A percentile compares a stretch with the other conserved stretches of the same genome.
These are phyloP conservation scores for Drosophila persimilis DNA, from an alignment of 1,140 invertebrate genomes.

Conservation along the genomic window DNA sequence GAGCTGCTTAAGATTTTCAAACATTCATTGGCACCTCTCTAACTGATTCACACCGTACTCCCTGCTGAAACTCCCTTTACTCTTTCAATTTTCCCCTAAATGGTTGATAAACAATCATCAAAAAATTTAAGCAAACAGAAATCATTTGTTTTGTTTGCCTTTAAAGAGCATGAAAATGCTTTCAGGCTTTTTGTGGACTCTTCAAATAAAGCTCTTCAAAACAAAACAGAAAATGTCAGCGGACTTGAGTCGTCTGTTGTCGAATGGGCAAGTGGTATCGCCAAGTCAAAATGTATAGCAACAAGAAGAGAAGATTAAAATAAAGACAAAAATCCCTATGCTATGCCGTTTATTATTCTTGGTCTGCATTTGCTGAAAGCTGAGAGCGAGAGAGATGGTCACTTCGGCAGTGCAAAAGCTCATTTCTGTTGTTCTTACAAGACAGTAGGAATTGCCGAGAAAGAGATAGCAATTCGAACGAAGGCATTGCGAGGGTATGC, in stretches of 20 bases:
- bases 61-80: neutral
- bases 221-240: constrained; percentile 4
- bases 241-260: constrained; percentile 19
- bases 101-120: constrained; percentile 39
- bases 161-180: constrained; percentile 48
- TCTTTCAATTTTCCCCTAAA: constrained; percentile 26
- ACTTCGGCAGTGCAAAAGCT: no score
- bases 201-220: constrained; percentile 13
- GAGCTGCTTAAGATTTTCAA: constrained; percentile 5
- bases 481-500: no score
- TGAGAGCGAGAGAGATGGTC: no score
- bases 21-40: constrained; percentile 25
- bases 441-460: no score
- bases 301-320: no score
- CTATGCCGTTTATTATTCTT: no score
- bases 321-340: no score
- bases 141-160: constrained; percentile 47
- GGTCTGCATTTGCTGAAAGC: no score
- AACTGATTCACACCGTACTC: no score
- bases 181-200: constrained; percentile 35
- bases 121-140: constrained; percentile 38
- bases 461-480: no score
- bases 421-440: no score
- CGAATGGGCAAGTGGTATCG: neutral
- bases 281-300: no score